Conservation (phyloP, 2,888 invertebrate species). For the Apoda limacodes region DNA sequence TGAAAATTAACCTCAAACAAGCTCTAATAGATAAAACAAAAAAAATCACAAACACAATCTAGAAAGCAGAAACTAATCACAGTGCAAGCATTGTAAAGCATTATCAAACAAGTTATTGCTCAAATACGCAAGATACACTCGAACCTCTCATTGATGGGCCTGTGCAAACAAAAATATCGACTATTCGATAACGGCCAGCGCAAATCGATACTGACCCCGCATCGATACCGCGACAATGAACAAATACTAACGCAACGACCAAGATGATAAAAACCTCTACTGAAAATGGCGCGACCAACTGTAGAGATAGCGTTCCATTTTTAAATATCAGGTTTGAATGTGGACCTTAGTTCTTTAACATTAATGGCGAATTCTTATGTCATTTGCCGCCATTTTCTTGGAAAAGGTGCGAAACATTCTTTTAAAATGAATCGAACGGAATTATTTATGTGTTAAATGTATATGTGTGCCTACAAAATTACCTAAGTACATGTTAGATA, state of each 20-base stretch:
- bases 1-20: conserved; percentile 27
- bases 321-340: conserved; percentile 3
- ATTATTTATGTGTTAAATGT: conserved; percentile 5
- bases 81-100: conserved; percentile 49
- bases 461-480: conserved; percentile 5
- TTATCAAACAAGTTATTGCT: conserved; percentile 64
- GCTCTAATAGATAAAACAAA: conserved; percentile 39
- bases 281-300: conserved; percentile 16
- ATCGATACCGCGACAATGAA: conserved; percentile 34
- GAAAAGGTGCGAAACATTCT: conserved; percentile 32
- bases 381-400: conserved; percentile 17
- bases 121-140: conserved; percentile 62
- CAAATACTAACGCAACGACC: conserved; percentile 41
- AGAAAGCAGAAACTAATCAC: conserved; percentile 47
- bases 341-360: conserved; percentile 7
- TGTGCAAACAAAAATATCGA: conserved; percentile 60
- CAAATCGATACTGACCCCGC: conserved; percentile 57
- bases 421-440: conserved; percentile 25
- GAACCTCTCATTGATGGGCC: conserved; percentile 53
- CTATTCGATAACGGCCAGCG: conserved; percentile 49
- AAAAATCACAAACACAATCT: conserved; percentile 42
- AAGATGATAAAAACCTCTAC: conserved; percentile 37
- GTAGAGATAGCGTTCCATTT: conserved; percentile 3
- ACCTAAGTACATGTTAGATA: too few relatives aligned
- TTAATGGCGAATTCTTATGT: conserved; percentile 10